Base-by-base conservation (phyloP, 2,797 vertebrate species). In the Menidia menidia region DNA sequence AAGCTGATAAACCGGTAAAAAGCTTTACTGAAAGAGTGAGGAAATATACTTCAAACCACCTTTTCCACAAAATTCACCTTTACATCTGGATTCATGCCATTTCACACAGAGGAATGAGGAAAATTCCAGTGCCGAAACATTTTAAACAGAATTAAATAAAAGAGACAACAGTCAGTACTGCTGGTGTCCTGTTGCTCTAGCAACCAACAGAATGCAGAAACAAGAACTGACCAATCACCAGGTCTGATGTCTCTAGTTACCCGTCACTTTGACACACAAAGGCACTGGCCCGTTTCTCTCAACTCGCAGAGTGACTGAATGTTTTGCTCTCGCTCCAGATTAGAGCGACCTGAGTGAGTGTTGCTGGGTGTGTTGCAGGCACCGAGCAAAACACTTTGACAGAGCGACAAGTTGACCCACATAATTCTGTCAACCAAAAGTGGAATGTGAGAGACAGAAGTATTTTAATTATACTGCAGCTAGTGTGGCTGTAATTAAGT, bases 141-240 rank as follows among this genome's bases (percentile, higher is more conserved):
- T 70, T 64, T 13, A 32, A 11, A 70, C 64, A 69, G 18, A 31
- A 68, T 68, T 53, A 53, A 61, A 70, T 74, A n/a, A 73, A 65
- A 41, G 32, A 43, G 44, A 43, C 18, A 8, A 18, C 41, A 32
- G 39, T 68, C 39, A 76, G 35, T 79, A 69, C 55, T 48, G 66
- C 11, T 55, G 66, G 74, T 82, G 61, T 80, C 68, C 44, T 71
- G 74, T 76, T 85, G 53, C 86, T 60, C 57, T 45, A 10, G 52
- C 43, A 45, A 44, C 56, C 43, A 45, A 44, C 56, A 51, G 44
- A 42, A 25, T 43, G 31, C 55, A 35, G 50, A 43, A 71, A 59
- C 30, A 19, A 60, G 58, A 69, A 15, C 32, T 5, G 35, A 66
- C 4, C 52, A 1, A 53, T 53, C 39, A 66, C 41, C 18, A 4